A percentile compares a stretch with the other conserved stretches of the same genome.
Conservation (phyloP, 2,113 vertebrate species). For the Rhineura floridana region DNA sequence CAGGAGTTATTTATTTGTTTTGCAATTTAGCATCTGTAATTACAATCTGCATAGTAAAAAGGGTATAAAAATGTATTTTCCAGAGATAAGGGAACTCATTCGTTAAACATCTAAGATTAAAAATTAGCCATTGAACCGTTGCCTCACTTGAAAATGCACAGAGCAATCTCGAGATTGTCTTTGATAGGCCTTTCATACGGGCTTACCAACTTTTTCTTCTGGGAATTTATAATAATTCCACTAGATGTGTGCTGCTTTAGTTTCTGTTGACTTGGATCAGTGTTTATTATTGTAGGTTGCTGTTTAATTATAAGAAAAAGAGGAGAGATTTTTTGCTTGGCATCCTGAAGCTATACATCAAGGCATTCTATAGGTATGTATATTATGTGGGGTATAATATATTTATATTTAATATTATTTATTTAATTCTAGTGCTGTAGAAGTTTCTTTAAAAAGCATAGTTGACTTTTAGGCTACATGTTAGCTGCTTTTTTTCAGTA, state of each 20-base stretch:
- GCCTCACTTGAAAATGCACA: not conserved
- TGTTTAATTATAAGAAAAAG: not conserved
- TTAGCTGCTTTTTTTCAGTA: not conserved
- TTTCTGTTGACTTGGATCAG: not conserved
- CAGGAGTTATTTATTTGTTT: not conserved
- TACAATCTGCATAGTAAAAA: not conserved
- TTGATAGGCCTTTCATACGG: not conserved
- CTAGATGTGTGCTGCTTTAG: not conserved
- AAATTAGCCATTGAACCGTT: not conserved
- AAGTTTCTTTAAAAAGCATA: not conserved
- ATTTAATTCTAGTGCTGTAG: not conserved
- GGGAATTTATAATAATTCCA: not conserved
- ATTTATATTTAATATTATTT: not conserved
- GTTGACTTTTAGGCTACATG: not conserved
- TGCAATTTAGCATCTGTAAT: not conserved
- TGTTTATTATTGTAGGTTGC: not conserved
- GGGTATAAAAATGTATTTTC: not conserved
- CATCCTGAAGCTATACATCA: not conserved
- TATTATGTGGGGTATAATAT: not conserved
- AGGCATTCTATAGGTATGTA: not conserved
- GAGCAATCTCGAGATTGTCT: not conserved
- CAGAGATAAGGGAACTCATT: not conserved
- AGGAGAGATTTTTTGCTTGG: not conserved
- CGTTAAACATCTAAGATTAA: not conserved
- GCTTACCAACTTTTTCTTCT: not conserved